These are phyloP conservation scores for Emmelina monodactyla DNA, from an alignment of 2,888 invertebrate genomes.

Conservation along the genomic window DNA sequence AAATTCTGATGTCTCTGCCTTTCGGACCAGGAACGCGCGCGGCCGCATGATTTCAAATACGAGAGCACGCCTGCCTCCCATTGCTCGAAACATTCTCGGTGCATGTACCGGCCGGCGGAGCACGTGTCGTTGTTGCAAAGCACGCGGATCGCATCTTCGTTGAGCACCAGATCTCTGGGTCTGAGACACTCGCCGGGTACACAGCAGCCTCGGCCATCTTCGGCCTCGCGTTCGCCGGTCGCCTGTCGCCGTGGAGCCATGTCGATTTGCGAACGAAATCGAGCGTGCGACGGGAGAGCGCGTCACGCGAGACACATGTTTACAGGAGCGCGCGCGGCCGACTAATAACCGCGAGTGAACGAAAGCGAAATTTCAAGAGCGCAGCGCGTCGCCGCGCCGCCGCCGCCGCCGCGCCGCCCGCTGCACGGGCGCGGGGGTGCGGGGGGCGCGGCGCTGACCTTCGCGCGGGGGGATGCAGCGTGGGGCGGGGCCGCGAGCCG, in stretches of 20 bases:
- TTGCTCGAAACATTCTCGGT: slow-evolving; percentile 92
- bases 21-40: slow-evolving; percentile 95
- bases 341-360: slow-evolving; percentile 67
- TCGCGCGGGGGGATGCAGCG: slow-evolving; percentile 35
- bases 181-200: slow-evolving; percentile 86
- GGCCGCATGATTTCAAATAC: slow-evolving; percentile 88
- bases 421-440: slow-evolving; percentile 27
- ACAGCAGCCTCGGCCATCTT: slow-evolving; percentile 75
- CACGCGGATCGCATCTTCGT: slow-evolving; percentile 85
- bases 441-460: slow-evolving; percentile 24
- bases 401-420: slow-evolving; percentile 16
- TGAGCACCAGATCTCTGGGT: slow-evolving; percentile 68
- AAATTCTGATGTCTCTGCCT: slow-evolving; percentile 92
- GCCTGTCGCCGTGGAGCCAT: slow-evolving; percentile 63
- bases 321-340: slow-evolving; percentile 66
- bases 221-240: slow-evolving; percentile 53
- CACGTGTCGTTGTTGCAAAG: slow-evolving; percentile 96
- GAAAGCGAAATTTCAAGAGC: slow-evolving; percentile 77
- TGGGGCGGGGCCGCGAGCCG: slow-evolving; percentile 35
- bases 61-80: slow-evolving; percentile 92
- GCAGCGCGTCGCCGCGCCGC: slow-evolving; percentile 53
- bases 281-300: slow-evolving; percentile 45
- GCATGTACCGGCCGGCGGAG: slow-evolving; percentile 90
- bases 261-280: slow-evolving; percentile 49
- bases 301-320: slow-evolving; percentile 68